Evolutionary conservation across 1,140 invertebrate genomes (phyloP), one percentile per base, ranked within the genome.

Genomic region (Drosophila punjabiensis): DNA sequence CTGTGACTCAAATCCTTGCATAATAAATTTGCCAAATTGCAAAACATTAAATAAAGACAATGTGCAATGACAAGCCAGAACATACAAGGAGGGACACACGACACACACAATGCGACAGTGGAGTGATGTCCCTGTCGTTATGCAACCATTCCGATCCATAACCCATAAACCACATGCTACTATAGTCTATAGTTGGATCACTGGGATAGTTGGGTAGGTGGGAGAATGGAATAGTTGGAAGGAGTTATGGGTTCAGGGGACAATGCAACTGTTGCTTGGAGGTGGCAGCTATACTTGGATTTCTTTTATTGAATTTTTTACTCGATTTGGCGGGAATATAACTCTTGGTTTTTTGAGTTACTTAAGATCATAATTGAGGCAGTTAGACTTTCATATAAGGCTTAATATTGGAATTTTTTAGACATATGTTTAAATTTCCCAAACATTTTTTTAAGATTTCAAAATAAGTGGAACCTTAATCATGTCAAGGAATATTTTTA

Each of bases 1-100:
- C 55, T 63, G 70, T 60, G 69, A 80, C 76, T 90, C 82, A 85
- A 86, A 90, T 86, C 82, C 86, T 90, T 85, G 82, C 79, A 90
- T 90, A 90, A 90, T 90, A 90, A 91, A 90, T 90, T 90, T 90
- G 73, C 79, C 86, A 86, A 90, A 90, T 90, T 90, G 87, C 86
- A 90, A 77, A 90, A 82, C 79, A 90, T 90, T 90, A 90, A 90
- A 90, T 90, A 86, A 90, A 86, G 86, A 90, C 85, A 89, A 89
- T 83, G 82, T 79, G 86, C 81, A 85, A 79, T 85, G 74, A 77
- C 81, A 89, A 79, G 81, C 63, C 74, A 76, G 66, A 75, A 67
- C 63, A 32, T 63, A 68, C 32, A 24, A 41, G 52, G 20, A 47
- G 32, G 45, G 43, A 28, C 47, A 64, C n/a, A 48, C 47, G 30